A percentile compares a stretch with the other conserved stretches of the same genome.
These are phyloP conservation scores for Cladopsammia gracilis DNA, from an alignment of 64 coral and sea anemone genomes.

Conservation along the genomic window DNA sequence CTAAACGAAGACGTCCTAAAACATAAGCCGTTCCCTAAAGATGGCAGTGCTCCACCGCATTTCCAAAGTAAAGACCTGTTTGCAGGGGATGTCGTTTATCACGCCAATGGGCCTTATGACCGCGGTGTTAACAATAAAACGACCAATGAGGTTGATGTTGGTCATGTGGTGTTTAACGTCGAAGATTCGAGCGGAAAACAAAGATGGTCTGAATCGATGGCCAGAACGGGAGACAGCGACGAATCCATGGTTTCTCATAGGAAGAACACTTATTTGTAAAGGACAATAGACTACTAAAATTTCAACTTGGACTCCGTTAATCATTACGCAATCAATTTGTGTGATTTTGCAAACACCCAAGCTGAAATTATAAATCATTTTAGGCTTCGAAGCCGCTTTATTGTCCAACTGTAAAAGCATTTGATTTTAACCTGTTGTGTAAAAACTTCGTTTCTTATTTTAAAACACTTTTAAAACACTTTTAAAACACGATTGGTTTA, in stretches of 20 bases:
- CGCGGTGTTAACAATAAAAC: neutral
- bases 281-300: neutral
- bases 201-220: constrained; percentile 22
- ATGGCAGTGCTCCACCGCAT: neutral
- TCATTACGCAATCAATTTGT: too few relatives aligned
- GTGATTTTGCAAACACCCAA: too few relatives aligned
- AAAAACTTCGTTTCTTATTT: too few relatives aligned
- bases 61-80: neutral
- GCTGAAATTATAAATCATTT: too few relatives aligned
- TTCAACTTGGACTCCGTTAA: too few relatives aligned
- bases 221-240: neutral
- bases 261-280: constrained; percentile 29
- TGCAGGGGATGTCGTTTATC: neutral
- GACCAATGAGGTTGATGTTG: neutral
- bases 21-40: neutral
- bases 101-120: neutral
- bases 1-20: constrained; percentile 5
- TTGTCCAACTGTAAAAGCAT: too few relatives aligned
- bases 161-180: neutral
- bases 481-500: too few relatives aligned
- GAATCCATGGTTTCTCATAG: neutral
- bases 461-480: too few relatives aligned
- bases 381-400: too few relatives aligned
- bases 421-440: too few relatives aligned
- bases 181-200: neutral